Base-by-base conservation (phyloP, 2,113 vertebrate species). In the Trochalopteron elliotii region DNA sequence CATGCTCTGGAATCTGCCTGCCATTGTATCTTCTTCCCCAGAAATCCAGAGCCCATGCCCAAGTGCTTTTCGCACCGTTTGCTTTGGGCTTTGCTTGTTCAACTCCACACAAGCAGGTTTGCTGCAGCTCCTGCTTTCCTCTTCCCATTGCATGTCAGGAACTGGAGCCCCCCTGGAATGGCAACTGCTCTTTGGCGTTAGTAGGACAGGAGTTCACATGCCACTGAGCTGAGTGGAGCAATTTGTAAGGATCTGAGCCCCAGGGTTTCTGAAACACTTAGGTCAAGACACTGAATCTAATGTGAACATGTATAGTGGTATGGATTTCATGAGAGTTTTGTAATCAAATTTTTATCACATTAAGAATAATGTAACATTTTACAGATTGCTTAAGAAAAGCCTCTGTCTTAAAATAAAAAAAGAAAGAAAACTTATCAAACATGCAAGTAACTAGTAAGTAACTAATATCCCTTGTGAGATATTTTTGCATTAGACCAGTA, bases 231-330 rank as follows among this genome's bases (percentile, higher is more conserved):
- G 28, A 45, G 24, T 14, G 42, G 47, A 3, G 2, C 9, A 39
- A 23, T 17, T 25, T 33, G 17, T 49, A 33, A 55, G 20, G 5
- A 10, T 22, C 10, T 44, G 20, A 4, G 53, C 25, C 15, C 11
- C 9, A 23, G 10, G 20, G 5, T 25, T 89, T 70, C 78, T 63
- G 28, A 42, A 91, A 69, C 7, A 33, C 40, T 42, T 45, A 11
- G 3, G 33, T 10, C 22, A 25, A 44, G 35, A 30, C 67, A 28
- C n/a, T 25, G 56, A 39, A 10, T 80, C 5, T 25, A 39, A n/a
- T 0, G 0, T 19, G 24, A 20, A 12, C 3, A 2, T 0, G 1
- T 22, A 24, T 60, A 30, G 27, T 39, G 30, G 33, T 30, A 70
- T 0, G 59, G 21, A n/a, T 47, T 82, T 68, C 5, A 49, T 25